Conservation (phyloP, 2,113 vertebrate species). For the Scopus umbretta region DNA sequence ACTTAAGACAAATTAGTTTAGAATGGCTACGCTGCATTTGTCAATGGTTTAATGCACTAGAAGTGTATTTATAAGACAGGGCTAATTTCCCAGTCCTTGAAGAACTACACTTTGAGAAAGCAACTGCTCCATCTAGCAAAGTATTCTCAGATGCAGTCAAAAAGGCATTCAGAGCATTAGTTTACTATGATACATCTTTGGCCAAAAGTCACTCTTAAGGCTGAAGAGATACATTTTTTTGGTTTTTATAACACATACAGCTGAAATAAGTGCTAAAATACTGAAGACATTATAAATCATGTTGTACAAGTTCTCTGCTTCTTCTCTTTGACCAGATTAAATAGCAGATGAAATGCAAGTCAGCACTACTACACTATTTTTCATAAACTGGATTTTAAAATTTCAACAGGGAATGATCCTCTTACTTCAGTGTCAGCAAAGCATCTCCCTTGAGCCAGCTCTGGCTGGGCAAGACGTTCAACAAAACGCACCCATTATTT, state of each 20-base stretch:
- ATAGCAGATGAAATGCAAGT: neutral
- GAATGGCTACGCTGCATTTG: neutral
- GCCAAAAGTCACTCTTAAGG: neutral
- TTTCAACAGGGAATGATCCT: neutral
- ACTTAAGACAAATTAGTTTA: slow-evolving; percentile 10
- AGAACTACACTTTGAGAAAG: neutral
- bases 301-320: neutral
- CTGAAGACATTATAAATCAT: neutral
- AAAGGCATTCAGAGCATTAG: neutral
- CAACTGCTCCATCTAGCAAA: slow-evolving; percentile 2
- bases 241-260: neutral
- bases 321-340: neutral
- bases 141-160: neutral
- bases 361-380: neutral
- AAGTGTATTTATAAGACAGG: neutral
- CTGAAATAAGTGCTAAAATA: neutral
- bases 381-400: neutral
- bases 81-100: neutral
- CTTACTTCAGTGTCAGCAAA: neutral
- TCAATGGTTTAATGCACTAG: neutral
- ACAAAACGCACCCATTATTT: neutral
- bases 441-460: neutral
- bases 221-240: neutral
- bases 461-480: neutral
- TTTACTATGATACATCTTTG: neutral